phyloP scores from a whole-genome alignment of 2,888 invertebrate species.

The Ophion slaviceki region DNA sequence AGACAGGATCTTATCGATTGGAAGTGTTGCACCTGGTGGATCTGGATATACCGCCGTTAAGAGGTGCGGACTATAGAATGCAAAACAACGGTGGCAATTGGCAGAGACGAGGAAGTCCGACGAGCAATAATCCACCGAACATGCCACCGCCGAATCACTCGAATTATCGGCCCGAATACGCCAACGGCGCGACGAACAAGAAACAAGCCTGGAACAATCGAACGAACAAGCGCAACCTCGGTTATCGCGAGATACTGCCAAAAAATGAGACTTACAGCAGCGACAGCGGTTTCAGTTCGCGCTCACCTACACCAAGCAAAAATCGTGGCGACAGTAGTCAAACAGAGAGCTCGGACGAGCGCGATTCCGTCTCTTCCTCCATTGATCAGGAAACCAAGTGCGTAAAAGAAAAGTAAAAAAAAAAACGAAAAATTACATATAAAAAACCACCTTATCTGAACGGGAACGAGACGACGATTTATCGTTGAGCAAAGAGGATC shows the following conservation, averaged over 20 bases:
- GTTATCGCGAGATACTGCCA: conserved; percentile 71
- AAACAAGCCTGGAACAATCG: conserved; percentile 69
- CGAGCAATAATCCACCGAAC: conserved; percentile 43
- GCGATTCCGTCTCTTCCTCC: conserved; percentile 78
- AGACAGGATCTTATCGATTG: conserved; percentile 77
- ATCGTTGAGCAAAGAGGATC: not conserved
- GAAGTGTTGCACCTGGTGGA: conserved; percentile 79
- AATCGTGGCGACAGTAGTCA: conserved; percentile 77
- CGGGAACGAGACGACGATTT: not conserved
- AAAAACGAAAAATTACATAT: not conserved
- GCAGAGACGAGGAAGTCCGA: conserved; percentile 71
- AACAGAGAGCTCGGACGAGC: conserved; percentile 81
- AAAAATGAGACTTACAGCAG: conserved; percentile 76
- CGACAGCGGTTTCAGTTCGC: conserved; percentile 81
- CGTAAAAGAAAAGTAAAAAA: conserved; percentile 61
- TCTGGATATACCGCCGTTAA: conserved; percentile 75
- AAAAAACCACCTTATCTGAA: not conserved
- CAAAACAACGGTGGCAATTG: conserved; percentile 75
- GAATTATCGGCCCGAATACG: conserved; percentile 54
- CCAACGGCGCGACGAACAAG: conserved; percentile 49
- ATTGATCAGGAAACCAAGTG: conserved; percentile 78
- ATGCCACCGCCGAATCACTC: conserved; percentile 59
- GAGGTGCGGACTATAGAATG: conserved; percentile 74
- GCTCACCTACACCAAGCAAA: conserved; percentile 81
- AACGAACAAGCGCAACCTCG: conserved; percentile 54